Evolutionary conservation across 2,113 vertebrate species (phyloP).

Genomic region (Ifrita kowaldi): DNA sequence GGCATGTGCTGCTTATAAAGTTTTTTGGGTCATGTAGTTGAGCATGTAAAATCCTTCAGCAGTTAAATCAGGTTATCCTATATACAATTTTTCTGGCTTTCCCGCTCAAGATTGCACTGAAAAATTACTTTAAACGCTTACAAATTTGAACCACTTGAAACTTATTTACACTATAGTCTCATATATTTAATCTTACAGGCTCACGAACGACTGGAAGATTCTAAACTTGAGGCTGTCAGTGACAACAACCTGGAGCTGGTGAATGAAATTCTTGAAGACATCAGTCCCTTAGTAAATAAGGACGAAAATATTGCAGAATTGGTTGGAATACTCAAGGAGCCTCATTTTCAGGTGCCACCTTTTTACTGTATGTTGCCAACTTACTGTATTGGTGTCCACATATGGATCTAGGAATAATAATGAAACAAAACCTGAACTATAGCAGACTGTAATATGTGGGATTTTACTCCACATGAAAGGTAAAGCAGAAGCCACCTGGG

Average conservation of each 20-base stretch:
- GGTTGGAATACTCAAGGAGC: constrained; percentile 88
- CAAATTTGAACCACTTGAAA: background rate
- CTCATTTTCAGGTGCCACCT: constrained; percentile 89
- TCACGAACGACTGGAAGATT: constrained; percentile 92
- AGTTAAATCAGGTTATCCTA: background rate
- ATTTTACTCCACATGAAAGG: background rate
- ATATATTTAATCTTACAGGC: constrained; percentile 75
- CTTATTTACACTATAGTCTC: background rate
- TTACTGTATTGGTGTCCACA: background rate
- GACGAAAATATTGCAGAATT: constrained; percentile 86
- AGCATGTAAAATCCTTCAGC: background rate
- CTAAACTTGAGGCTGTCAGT: constrained; percentile 90
- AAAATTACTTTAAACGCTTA: background rate
- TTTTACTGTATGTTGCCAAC: background rate
- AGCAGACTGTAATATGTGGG: background rate
- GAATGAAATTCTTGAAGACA: constrained; percentile 91
- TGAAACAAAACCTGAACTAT: background rate
- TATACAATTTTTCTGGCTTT: background rate
- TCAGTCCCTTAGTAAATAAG: constrained; percentile 78
- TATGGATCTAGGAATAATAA: background rate
- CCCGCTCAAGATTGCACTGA: background rate
- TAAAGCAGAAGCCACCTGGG: background rate
- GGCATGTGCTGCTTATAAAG: background rate
- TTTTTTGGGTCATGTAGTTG: background rate
- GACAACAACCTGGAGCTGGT: constrained; percentile 91